A percentile compares a stretch with the other conserved stretches of the same genome.
phyloP scores from a whole-genome alignment of 2,113 vertebrate species.

The Tor tambroides region DNA sequence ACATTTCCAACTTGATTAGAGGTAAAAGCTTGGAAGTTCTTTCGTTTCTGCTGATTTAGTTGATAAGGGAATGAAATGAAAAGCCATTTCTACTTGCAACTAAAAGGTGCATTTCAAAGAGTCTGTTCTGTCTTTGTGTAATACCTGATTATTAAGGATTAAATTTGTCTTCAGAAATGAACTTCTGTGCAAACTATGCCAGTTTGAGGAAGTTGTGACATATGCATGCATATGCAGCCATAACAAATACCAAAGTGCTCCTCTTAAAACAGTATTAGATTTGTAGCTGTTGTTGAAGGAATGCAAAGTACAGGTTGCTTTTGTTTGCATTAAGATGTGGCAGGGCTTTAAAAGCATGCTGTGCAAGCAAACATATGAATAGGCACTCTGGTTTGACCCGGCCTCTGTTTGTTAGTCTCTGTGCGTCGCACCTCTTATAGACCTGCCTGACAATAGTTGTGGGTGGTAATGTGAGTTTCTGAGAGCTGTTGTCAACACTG shows the following conservation, averaged over 20 bases:
- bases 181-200: not conserved
- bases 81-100: constrained; percentile 30
- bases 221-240: not conserved
- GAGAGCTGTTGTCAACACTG: constrained; percentile 16
- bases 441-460: constrained; percentile 17
- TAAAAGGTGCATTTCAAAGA: constrained; percentile 41
- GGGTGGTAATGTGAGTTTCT: constrained; percentile 5
- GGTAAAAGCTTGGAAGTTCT: constrained; percentile 51
- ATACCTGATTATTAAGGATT: not conserved
- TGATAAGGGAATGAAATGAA: constrained; percentile 48
- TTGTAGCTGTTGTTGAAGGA: not conserved
- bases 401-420: constrained; percentile 6
- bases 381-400: constrained; percentile 36
- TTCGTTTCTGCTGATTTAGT: constrained; percentile 57
- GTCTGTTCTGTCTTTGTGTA: not conserved
- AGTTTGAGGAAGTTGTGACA: not conserved
- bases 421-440: constrained; percentile 9
- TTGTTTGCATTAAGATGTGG: constrained; percentile 17
- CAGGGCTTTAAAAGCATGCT: constrained; percentile 31
- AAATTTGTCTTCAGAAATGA: not conserved
- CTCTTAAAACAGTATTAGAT: not conserved
- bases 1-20: constrained; percentile 54
- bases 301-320: not conserved
- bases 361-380: constrained; percentile 30
- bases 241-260: not conserved